These are phyloP conservation scores for Lepidurus couesii DNA, from an alignment of 1,140 invertebrate genomes.

Conservation along the genomic window DNA sequence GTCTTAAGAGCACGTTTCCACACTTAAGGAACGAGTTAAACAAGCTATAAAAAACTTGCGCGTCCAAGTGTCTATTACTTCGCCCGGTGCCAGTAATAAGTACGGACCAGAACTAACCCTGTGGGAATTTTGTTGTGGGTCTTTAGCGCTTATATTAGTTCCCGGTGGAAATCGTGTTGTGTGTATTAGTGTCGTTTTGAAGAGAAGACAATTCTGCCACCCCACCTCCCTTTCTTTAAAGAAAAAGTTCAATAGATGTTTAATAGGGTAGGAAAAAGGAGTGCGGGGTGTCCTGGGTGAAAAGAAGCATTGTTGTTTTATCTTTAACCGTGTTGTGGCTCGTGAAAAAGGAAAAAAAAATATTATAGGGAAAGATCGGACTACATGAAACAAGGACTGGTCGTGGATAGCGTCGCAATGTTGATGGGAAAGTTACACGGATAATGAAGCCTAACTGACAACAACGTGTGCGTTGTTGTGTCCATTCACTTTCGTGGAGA, in stretches of 20 bases:
- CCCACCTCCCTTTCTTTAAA: too few species aligned
- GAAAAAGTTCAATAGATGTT: too few species aligned
- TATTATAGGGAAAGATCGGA: not conserved
- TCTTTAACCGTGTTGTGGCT: not conserved
- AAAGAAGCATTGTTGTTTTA: not conserved
- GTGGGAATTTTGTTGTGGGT: constrained; percentile 12
- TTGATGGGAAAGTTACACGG: constrained; percentile 21
- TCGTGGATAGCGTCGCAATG: not conserved
- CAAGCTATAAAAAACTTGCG: constrained; percentile 5
- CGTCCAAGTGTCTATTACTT: constrained; percentile 3
- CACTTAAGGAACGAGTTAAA: constrained; percentile 10
- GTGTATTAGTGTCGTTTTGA: not conserved
- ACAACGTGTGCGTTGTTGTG: not conserved
- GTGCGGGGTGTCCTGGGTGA: not conserved
- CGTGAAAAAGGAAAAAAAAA: not conserved
- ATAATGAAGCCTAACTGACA: constrained; percentile 19
- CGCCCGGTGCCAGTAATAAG: not conserved
- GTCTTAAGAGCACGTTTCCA: constrained; percentile 4
- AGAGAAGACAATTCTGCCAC: too few species aligned
- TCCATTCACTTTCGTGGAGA: not conserved
- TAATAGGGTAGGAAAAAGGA: not conserved
- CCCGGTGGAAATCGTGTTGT: not conserved
- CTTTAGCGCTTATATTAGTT: constrained; percentile 7
- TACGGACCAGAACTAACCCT: not conserved
- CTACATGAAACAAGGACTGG: not conserved